Conservation (phyloP, 2,888 invertebrate genomes). For the Temnothorax unifasciatus region DNA sequence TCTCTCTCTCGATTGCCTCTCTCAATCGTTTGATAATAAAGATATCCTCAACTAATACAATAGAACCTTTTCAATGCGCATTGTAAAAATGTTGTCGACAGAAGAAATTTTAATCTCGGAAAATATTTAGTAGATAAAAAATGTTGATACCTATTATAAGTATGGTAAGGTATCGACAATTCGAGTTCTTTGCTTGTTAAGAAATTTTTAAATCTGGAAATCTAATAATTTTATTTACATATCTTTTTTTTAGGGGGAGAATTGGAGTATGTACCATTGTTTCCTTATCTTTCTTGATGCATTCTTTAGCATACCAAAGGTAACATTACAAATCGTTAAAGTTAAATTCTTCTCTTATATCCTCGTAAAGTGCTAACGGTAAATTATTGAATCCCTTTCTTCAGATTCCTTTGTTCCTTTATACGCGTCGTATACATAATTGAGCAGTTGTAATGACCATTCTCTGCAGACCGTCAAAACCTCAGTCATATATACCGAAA, state of each 20-base stretch:
- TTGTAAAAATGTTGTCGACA: neutral
- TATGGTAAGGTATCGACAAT: no score
- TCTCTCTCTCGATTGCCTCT: neutral
- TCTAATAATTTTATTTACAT: neutral
- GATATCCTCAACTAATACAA: neutral
- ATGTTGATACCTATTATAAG: neutral
- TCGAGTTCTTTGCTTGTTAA: neutral
- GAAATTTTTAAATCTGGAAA: neutral
- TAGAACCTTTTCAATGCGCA: neutral
- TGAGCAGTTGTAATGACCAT: constrained; percentile 22
- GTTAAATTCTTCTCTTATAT: constrained; percentile 19
- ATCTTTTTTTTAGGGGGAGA: neutral
- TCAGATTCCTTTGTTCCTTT: constrained; percentile 28
- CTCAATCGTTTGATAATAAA: neutral
- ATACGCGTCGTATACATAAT: constrained; percentile 47
- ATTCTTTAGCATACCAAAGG: neutral
- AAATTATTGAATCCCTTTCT: constrained; percentile 51
- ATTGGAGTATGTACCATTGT: neutral
- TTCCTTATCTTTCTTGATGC: neutral
- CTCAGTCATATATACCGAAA: constrained; percentile 6
- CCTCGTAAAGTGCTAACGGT: constrained; percentile 41
- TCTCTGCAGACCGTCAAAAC: constrained; percentile 27
- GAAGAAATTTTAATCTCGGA: neutral
- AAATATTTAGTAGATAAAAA: neutral
- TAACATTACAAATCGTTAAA: neutral